Conservation (phyloP, 2,888 invertebrate genomes). For the Acholoe squamosa region DNA sequence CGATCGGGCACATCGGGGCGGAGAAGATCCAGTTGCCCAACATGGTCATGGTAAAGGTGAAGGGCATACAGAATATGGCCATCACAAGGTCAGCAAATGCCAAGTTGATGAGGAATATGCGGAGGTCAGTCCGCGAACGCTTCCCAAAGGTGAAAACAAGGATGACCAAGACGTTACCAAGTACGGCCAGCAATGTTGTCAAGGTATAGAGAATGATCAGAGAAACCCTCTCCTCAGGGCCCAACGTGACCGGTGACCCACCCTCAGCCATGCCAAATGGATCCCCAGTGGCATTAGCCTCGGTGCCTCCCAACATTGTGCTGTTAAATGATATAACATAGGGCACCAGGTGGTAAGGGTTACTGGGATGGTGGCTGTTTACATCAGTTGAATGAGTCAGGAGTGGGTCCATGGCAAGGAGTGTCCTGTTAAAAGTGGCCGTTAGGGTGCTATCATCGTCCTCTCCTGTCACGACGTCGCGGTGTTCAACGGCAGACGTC, state of each 20-base stretch:
- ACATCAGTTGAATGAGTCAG: neutral
- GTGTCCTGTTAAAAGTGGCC: neutral
- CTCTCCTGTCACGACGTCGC: neutral
- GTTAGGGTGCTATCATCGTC: constrained; percentile 10
- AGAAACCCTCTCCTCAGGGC: constrained; percentile 72
- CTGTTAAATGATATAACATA: neutral
- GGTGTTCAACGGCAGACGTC: neutral
- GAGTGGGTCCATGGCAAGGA: neutral
- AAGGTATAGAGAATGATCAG: constrained; percentile 83
- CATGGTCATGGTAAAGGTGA: constrained; percentile 87
- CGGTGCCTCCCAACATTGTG: neutral
- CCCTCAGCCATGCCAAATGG: neutral
- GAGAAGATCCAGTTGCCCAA: constrained; percentile 84
- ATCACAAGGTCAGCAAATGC: constrained; percentile 95
- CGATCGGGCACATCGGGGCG: constrained; percentile 84
- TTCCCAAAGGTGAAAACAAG: constrained; percentile 83
- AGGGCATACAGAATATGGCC: constrained; percentile 95
- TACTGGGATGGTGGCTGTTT: neutral
- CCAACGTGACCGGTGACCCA: neutral
- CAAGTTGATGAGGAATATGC: constrained; percentile 90
- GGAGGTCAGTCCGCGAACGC: constrained; percentile 79
- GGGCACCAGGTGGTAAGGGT: constrained; percentile 30
- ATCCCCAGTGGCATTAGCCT: neutral
- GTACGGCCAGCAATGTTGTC: constrained; percentile 83
- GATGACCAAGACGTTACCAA: constrained; percentile 84